Percentiles rank a stretch among this genome's conserved stretches.
These are phyloP conservation scores for Drosophila tani DNA, from an alignment of 1,140 invertebrate genomes.

Conservation along the genomic window DNA sequence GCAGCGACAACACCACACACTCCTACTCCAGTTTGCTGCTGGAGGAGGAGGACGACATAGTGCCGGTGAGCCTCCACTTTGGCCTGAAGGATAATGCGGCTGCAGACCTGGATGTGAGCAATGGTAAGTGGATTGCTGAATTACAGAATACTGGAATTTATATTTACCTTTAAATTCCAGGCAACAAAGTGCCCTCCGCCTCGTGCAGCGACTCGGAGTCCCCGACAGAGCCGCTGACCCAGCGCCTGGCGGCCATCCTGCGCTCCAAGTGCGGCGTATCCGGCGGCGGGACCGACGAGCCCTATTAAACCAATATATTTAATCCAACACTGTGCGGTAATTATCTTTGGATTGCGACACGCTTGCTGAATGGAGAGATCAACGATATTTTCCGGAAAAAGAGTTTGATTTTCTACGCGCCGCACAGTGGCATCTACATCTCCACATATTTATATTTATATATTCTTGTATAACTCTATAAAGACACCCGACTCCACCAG, in stretches of 20 bases:
- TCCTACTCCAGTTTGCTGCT: conserved; percentile 83
- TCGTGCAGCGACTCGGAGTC: conserved; percentile 87
- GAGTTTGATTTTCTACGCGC: conserved; percentile 16
- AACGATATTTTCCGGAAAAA: conserved; percentile 1
- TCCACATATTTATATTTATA: conserved; percentile 23
- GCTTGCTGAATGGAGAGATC: conserved; percentile 13
- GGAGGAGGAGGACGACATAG: conserved; percentile 84
- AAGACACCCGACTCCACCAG: conserved; percentile 26
- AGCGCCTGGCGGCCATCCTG: conserved; percentile 85
- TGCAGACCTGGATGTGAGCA: conserved; percentile 77
- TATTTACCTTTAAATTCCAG: conserved; percentile 38
- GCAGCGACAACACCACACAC: conserved; percentile 83
- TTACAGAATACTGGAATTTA: background rate
- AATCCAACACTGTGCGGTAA: conserved; percentile 10
- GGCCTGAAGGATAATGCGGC: conserved; percentile 42
- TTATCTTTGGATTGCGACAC: conserved; percentile 24
- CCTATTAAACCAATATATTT: conserved; percentile 47
- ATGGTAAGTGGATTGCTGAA: conserved; percentile 41
- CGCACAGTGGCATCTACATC: conserved; percentile 34
- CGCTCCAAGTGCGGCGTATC: conserved; percentile 84
- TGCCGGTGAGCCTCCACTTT: conserved; percentile 70
- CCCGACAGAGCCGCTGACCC: conserved; percentile 87
- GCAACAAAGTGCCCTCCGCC: conserved; percentile 82
- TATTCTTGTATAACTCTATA: conserved; percentile 68
- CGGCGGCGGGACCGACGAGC: conserved; percentile 48